Percentiles rank a stretch among this genome's conserved stretches.
Evolutionary conservation across 2,797 vertebrate genomes (phyloP).

Genomic region (Acipenser ruthenus): DNA sequence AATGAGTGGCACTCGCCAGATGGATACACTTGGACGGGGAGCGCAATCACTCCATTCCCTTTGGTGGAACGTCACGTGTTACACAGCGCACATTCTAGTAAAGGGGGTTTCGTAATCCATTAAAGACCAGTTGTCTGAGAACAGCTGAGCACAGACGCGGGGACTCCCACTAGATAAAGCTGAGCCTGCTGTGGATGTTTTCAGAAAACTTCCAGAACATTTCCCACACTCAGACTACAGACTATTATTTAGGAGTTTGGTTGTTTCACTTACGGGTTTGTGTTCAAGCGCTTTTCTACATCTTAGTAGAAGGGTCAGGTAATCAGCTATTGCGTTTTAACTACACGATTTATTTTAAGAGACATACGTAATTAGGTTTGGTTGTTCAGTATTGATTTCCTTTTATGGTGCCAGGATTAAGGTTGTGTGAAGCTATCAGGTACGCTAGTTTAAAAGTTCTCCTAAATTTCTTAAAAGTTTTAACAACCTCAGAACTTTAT

Average conservation of each 20-base stretch:
- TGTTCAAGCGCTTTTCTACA: no score
- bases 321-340: no score
- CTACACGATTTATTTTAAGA: no score
- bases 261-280: no score
- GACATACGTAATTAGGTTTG: no score
- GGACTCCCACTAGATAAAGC: constrained; percentile 48
- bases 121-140: not conserved
- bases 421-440: not conserved
- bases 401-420: no score
- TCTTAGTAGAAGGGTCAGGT: no score
- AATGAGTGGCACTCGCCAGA: constrained; percentile 26
- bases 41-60: constrained; percentile 26
- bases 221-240: no score
- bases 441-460: not conserved
- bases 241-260: no score
- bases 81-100: constrained; percentile 47
- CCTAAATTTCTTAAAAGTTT: not conserved
- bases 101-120: constrained; percentile 19
- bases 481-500: not conserved
- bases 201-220: not conserved
- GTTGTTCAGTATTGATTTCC: no score
- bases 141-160: constrained; percentile 14
- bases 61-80: constrained; percentile 41
- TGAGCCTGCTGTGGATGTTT: not conserved
- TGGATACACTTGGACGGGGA: constrained; percentile 49